A percentile compares a stretch with the other conserved stretches of the same genome.
phyloP scores from a whole-genome alignment of 2,113 vertebrate species.

The Sardina pilchardus region DNA sequence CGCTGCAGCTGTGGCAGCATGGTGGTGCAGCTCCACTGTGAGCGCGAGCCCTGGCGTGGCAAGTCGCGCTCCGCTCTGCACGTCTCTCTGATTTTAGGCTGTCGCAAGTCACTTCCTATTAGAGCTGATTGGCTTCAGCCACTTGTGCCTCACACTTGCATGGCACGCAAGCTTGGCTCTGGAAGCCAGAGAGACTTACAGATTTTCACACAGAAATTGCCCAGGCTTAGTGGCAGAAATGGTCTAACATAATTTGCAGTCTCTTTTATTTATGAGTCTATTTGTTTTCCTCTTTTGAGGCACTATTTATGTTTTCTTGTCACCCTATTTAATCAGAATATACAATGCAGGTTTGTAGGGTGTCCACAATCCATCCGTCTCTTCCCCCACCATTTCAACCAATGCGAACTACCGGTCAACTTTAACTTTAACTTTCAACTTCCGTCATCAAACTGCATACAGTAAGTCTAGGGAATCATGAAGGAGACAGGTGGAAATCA shows the following conservation, averaged over 20 bases:
- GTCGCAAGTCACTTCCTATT: constrained; percentile 27
- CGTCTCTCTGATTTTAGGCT: constrained; percentile 15
- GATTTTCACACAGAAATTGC: neutral
- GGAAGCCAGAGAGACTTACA: neutral
- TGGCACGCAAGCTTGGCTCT: neutral
- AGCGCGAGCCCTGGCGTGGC: neutral
- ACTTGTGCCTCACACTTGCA: neutral
- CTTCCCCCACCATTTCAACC: no score
- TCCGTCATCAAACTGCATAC: no score
- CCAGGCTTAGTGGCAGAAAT: neutral
- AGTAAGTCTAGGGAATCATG: no score
- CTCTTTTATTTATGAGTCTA: neutral
- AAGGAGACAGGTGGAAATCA: no score
- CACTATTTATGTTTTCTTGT: neutral
- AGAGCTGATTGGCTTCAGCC: constrained; percentile 12
- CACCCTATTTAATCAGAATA: no score
- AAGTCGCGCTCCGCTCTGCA: neutral
- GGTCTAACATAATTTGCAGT: neutral
- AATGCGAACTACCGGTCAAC: no score
- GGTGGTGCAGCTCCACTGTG: neutral
- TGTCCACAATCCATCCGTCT: no score
- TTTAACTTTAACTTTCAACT: no score
- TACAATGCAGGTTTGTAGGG: no score
- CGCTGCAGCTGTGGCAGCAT: neutral
- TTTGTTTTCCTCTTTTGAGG: neutral